Conservation (phyloP, 2,113 vertebrate genomes). For the Syngnathus scovelli region DNA sequence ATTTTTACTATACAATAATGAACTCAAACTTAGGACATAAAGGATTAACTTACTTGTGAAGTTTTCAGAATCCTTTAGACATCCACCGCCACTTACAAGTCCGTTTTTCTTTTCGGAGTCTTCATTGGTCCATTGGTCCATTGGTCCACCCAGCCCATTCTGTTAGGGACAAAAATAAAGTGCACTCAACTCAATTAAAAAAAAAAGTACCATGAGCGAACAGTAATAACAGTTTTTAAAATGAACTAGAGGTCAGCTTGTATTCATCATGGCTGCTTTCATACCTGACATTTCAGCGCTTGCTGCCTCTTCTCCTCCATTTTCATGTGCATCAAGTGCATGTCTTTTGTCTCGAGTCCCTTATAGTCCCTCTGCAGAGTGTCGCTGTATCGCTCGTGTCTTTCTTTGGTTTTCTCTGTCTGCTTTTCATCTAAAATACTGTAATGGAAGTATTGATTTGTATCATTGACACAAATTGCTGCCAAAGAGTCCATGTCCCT, state of each 20-base stretch:
- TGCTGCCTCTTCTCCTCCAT: constrained; percentile 71
- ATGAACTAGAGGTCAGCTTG: neutral
- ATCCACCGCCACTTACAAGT: neutral
- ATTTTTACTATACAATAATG: neutral
- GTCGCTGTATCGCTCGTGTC: constrained; percentile 74
- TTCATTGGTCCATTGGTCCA: neutral
- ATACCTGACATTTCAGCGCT: constrained; percentile 67
- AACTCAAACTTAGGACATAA: neutral
- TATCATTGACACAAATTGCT: neutral
- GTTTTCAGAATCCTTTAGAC: neutral
- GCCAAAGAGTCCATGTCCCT: neutral
- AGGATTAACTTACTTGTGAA: neutral
- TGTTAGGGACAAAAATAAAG: neutral
- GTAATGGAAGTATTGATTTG: neutral
- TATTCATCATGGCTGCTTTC: neutral
- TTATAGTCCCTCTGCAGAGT: constrained; percentile 78
- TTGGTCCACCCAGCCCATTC: neutral
- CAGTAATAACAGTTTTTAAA: neutral
- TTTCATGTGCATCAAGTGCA: constrained; percentile 73
- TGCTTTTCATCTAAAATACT: constrained; percentile 13
- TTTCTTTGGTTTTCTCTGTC: constrained; percentile 38
- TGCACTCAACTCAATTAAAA: neutral
- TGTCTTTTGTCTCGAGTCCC: constrained; percentile 73
- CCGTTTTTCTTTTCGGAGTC: neutral
- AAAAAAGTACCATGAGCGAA: neutral